phyloP scores from a whole-genome alignment of 2,113 vertebrate species.

The Lepus americanus region DNA sequence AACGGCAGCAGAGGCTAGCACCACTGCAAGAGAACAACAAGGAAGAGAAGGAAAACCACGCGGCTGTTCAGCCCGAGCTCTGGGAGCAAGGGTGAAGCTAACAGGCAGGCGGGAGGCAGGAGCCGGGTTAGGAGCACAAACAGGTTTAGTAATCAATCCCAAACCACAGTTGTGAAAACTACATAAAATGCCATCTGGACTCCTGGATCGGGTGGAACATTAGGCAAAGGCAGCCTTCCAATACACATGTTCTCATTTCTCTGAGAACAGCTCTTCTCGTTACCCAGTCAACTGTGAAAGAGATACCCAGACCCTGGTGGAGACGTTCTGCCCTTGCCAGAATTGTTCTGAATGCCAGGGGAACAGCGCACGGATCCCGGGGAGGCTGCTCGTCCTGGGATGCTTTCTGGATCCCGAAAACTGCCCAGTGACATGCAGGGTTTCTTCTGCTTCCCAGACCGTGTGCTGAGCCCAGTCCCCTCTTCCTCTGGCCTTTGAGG shows the following conservation, averaged over 20 bases:
- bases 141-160: constrained; percentile 66
- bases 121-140: constrained; percentile 57
- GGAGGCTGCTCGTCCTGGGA: background rate
- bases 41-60: background rate
- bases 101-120: constrained; percentile 62
- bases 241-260: constrained; percentile 70
- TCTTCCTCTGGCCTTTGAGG: background rate
- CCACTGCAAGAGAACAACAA: background rate
- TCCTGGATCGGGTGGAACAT: constrained; percentile 59
- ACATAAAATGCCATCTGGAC: constrained; percentile 81
- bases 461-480: background rate
- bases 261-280: constrained; percentile 56
- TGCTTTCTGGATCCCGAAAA: background rate
- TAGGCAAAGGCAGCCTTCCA: constrained; percentile 76
- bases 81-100: background rate
- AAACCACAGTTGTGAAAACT: constrained; percentile 77
- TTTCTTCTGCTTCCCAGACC: background rate
- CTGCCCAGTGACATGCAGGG: background rate
- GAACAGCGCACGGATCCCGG: background rate
- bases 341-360: background rate
- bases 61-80: background rate
- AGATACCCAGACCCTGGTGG: background rate
- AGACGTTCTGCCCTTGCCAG: background rate
- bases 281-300: constrained; percentile 61
- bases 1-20: background rate